Base-by-base conservation (phyloP, 2,888 invertebrate species). In the Eupithecia insigniata region DNA sequence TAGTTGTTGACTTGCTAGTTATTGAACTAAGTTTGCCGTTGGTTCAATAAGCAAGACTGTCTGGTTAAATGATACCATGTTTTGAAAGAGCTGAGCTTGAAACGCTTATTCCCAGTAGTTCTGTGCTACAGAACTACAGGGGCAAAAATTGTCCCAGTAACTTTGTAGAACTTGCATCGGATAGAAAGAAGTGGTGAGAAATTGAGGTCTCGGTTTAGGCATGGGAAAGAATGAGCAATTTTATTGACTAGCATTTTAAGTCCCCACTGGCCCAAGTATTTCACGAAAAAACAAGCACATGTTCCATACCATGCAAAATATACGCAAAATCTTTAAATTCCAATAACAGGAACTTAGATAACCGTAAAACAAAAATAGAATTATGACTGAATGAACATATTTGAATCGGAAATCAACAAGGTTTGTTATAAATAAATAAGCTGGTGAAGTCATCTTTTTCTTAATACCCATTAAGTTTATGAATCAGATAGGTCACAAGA, bases 361-460 rank as follows among this genome's bases (percentile, higher is more conserved):
- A 58, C n/a, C 55, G 66, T 62, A 26, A 46, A 65, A 69, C 69
- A 64, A 28, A 70, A 66, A 71, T 62, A 67, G 55, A 51, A 65
- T 65, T 51, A 58, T 34, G 60, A 64, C 60, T 22, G 22, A 51
- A 51, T 46, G n/a, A 18, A 55, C 30, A n/a, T 72, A 51, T 61
- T 46, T 55, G 26, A 68, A 66, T 60, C 61, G 65, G 70, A 72
- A 70, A 70, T 46, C 61, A 72, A 70, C 67, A 66, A 51, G 60
- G 43, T 67, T 71, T 14, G 68, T 72, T 68, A 72, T 75, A 65
- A 30, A 72, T 75, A 67, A 30, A 67, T 69, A n/a, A 55, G 26
- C 34, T 30, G 22, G 62, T 74, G 74, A 74, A 67, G 74, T 74
- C 71, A 74, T 74, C 58, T 60, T 51, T 69, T 67, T 22, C 30